These are phyloP conservation scores for Lochmaea crataegi DNA, from an alignment of 2,888 invertebrate genomes.

Conservation along the genomic window DNA sequence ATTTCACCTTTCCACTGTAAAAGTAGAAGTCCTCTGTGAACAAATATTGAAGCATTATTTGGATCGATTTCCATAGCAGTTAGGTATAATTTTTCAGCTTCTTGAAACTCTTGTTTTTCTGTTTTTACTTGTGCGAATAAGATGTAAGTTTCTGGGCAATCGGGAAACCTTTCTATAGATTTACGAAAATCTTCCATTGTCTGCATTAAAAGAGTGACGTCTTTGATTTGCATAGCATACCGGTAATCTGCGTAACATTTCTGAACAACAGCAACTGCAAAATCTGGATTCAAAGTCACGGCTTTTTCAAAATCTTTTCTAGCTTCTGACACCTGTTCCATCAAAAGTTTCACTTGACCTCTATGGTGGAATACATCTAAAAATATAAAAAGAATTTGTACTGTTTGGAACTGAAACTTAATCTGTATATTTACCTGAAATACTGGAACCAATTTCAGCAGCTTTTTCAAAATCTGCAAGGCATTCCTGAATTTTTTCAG, in stretches of 20 bases:
- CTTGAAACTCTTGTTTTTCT: slow-evolving; percentile 85
- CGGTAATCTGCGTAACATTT: slow-evolving; percentile 90
- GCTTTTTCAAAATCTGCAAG: slow-evolving; percentile 85
- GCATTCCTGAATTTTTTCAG: slow-evolving; percentile 78
- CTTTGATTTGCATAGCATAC: slow-evolving; percentile 58
- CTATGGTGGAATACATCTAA: slow-evolving; percentile 92
- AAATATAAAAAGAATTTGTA: slow-evolving; percentile 60
- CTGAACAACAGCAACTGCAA: slow-evolving; percentile 88
- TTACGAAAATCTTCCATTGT: slow-evolving; percentile 80
- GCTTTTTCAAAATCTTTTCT: slow-evolving; percentile 86
- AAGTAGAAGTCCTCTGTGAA: slow-evolving; percentile 86
- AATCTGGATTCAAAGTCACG: slow-evolving; percentile 83
- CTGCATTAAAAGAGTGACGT: slow-evolving; percentile 70
- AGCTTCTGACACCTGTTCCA: slow-evolving; percentile 86
- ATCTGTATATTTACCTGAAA: slow-evolving; percentile 47
- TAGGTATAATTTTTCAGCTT: slow-evolving; percentile 85
- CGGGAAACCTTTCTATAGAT: slow-evolving; percentile 82
- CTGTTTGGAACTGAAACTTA: background rate
- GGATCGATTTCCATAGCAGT: slow-evolving; percentile 86
- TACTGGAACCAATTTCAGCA: slow-evolving; percentile 79
- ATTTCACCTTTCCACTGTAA: slow-evolving; percentile 89
- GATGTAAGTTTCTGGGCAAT: slow-evolving; percentile 87
- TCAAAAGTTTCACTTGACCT: slow-evolving; percentile 86
- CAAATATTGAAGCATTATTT: slow-evolving; percentile 85
- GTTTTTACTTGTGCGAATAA: slow-evolving; percentile 85